Percentiles rank a stretch among this genome's conserved stretches.
Conservation (phyloP, 2,113 vertebrate genomes). For the Tinamus guttatus region DNA sequence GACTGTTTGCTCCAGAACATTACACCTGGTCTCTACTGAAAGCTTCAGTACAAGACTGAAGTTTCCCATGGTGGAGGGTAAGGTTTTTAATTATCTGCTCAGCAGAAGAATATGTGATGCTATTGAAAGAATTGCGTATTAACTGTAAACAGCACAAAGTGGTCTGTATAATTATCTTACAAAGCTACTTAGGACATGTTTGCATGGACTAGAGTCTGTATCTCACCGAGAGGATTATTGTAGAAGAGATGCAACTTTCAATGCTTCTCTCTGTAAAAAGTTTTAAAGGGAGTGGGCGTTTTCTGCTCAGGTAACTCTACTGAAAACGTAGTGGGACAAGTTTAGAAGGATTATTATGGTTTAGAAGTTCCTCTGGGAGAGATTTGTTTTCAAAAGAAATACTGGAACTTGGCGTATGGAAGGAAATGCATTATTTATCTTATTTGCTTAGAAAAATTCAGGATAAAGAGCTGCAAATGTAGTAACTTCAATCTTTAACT, state of each 20-base stretch:
- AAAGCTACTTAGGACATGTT: neutral
- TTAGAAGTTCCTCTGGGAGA: neutral
- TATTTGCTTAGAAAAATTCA: neutral
- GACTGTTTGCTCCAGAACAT: neutral
- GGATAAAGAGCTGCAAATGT: neutral
- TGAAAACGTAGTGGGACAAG: neutral
- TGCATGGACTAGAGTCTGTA: neutral
- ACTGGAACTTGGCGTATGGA: neutral
- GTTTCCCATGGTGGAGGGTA: neutral
- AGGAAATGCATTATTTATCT: neutral
- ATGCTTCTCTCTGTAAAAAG: neutral
- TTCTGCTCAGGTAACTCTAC: neutral
- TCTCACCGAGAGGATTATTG: neutral
- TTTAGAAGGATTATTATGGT: neutral
- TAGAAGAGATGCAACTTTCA: neutral
- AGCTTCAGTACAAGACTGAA: neutral
- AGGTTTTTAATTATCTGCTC: neutral
- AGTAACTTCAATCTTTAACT: neutral
- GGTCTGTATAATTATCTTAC: neutral
- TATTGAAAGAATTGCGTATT: neutral
- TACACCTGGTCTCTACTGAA: too few relatives aligned
- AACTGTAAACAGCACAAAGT: neutral
- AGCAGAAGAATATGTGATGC: neutral
- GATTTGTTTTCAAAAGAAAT: neutral
- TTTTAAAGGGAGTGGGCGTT: neutral